Evolutionary conservation across 2,888 invertebrate genomes (phyloP).

Genomic region (Scaptomyza cyrtandrae): DNA sequence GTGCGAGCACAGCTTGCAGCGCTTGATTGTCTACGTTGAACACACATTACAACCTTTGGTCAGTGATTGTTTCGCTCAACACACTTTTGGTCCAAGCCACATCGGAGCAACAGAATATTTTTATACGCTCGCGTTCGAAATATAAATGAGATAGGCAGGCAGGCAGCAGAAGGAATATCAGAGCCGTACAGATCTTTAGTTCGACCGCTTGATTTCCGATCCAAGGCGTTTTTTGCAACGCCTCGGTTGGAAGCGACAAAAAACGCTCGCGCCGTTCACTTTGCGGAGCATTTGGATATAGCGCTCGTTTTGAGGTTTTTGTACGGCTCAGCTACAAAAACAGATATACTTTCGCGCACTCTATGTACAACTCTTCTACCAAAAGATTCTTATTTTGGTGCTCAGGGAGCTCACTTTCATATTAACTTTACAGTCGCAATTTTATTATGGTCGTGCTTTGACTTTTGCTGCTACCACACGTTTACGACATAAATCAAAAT

Average conservation of each 20-base stretch:
- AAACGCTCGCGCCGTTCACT: constrained; percentile 59
- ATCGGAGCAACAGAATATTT: constrained; percentile 84
- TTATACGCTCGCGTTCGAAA: constrained; percentile 85
- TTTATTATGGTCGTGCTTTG: constrained; percentile 77
- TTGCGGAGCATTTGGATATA: constrained; percentile 74
- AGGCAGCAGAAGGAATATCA: constrained; percentile 27
- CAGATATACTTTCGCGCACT: background rate
- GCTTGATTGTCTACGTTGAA: constrained; percentile 39
- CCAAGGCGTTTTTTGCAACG: constrained; percentile 65
- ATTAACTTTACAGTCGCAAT: constrained; percentile 63
- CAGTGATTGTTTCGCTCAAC: constrained; percentile 63
- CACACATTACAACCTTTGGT: constrained; percentile 54
- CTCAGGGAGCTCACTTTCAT: constrained; percentile 34
- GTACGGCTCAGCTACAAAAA: constrained; percentile 21
- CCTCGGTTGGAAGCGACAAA: constrained; percentile 53
- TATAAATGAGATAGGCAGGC: constrained; percentile 82
- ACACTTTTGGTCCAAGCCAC: constrained; percentile 79
- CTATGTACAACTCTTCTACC: background rate
- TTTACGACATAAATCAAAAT: constrained; percentile 83
- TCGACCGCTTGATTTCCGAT: constrained; percentile 40
- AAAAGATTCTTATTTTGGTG: constrained; percentile 29
- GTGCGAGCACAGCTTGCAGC: constrained; percentile 37
- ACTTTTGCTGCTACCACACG: constrained; percentile 57
- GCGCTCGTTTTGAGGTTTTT: constrained; percentile 66
- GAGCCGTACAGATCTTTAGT: constrained; percentile 47